These are phyloP conservation scores for Coccyzus lansbergi DNA, from an alignment of 2,797 vertebrate species.

Conservation along the genomic window DNA sequence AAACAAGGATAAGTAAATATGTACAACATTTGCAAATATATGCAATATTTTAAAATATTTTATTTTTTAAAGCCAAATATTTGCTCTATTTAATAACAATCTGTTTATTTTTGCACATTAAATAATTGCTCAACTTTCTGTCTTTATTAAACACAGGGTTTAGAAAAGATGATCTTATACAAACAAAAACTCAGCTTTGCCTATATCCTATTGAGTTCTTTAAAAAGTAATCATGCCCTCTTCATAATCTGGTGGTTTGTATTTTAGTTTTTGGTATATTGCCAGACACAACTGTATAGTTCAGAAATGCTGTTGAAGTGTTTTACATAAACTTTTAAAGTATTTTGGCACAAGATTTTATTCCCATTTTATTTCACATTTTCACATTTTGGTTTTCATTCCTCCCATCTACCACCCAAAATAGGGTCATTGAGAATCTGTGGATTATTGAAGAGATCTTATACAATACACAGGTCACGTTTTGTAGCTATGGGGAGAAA, in stretches of 20 bases:
- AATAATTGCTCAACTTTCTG: constrained; percentile 51
- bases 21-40: constrained; percentile 42
- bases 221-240: neutral
- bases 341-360: neutral
- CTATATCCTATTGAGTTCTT: neutral
- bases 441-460: neutral
- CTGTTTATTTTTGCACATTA: constrained; percentile 54
- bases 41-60: constrained; percentile 59
- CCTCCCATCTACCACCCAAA: neutral
- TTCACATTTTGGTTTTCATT: neutral
- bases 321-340: neutral
- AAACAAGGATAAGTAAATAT: constrained; percentile 67
- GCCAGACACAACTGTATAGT: neutral
- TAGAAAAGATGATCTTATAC: constrained; percentile 4
- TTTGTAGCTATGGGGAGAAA: constrained; percentile 4
- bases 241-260: neutral
- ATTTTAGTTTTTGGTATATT: neutral
- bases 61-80: constrained; percentile 59
- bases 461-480: neutral
- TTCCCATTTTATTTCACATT: neutral
- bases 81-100: constrained; percentile 62
- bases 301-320: neutral
- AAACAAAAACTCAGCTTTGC: neutral
- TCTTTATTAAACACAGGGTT: constrained; percentile 33
- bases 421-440: neutral